Percentiles rank a stretch among this genome's conserved stretches.
These are phyloP conservation scores for Triplophysa siluroides DNA, from an alignment of 2,113 vertebrate species.

Conservation along the genomic window DNA sequence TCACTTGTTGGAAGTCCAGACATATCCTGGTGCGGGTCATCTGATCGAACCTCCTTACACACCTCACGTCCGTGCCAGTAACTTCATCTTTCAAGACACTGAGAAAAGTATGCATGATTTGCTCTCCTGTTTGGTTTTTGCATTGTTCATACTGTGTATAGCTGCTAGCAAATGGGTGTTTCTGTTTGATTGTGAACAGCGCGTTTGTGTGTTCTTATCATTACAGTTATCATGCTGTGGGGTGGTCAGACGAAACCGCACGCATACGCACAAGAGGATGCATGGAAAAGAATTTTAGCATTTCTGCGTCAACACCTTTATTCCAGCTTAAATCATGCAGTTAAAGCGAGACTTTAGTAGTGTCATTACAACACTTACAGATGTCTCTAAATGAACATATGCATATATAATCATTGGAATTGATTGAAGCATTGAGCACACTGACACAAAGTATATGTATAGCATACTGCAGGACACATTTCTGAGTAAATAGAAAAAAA, in stretches of 20 bases:
- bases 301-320: constrained; percentile 68
- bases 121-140: background rate
- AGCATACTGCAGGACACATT: too few species aligned
- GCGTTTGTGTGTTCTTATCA: constrained; percentile 40
- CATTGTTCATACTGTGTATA: too few species aligned
- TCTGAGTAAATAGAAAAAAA: too few species aligned
- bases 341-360: too few species aligned
- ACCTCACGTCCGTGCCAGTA: constrained; percentile 64
- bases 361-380: too few species aligned
- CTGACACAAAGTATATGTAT: too few species aligned
- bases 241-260: constrained; percentile 70
- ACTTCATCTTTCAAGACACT: background rate
- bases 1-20: constrained; percentile 64
- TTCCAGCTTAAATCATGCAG: background rate
- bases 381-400: too few species aligned
- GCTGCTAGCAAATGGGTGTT: too few species aligned
- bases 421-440: too few species aligned
- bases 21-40: constrained; percentile 68
- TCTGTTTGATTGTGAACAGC: background rate
- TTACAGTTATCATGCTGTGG: constrained; percentile 63
- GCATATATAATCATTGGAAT: too few species aligned
- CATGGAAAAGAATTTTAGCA: constrained; percentile 67
- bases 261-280: constrained; percentile 71
- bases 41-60: constrained; percentile 75
- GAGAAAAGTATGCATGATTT: constrained; percentile 46